These are phyloP conservation scores for Saturnia japonica DNA, from an alignment of 2,888 invertebrate species.

Conservation along the genomic window DNA sequence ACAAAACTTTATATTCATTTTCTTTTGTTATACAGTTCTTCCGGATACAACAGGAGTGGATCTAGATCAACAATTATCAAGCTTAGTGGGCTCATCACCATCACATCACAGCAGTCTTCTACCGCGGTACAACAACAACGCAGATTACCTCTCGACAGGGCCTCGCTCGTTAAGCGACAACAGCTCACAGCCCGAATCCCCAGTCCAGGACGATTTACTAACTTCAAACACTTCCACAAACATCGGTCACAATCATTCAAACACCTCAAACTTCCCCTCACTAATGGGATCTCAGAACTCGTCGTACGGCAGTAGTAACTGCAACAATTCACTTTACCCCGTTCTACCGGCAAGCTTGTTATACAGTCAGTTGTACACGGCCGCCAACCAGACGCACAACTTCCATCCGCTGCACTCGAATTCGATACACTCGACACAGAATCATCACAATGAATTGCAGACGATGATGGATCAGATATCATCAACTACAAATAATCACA, in stretches of 20 bases:
- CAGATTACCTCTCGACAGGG: conserved; percentile 85
- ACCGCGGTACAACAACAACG: conserved; percentile 85
- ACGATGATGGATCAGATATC: conserved; percentile 89
- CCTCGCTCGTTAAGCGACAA: conserved; percentile 91
- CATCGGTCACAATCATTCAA: conserved; percentile 82
- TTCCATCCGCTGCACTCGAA: conserved; percentile 86
- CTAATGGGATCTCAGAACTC: conserved; percentile 84
- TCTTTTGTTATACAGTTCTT: conserved; percentile 80
- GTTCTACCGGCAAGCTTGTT: conserved; percentile 91
- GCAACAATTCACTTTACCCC: conserved; percentile 88
- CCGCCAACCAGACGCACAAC: conserved; percentile 88
- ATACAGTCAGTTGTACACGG: conserved; percentile 92
- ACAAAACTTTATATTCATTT: not conserved
- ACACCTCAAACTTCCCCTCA: conserved; percentile 85
- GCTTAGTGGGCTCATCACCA: conserved; percentile 82
- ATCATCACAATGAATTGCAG: conserved; percentile 86
- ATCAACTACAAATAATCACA: conserved; percentile 83
- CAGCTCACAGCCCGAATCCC: conserved; percentile 91
- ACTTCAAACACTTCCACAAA: conserved; percentile 84
- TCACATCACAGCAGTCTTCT: conserved; percentile 83
- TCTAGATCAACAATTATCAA: conserved; percentile 87
- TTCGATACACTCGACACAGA: conserved; percentile 83
- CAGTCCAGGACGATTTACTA: conserved; percentile 89
- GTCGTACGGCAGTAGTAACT: conserved; percentile 83
- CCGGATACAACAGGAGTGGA: conserved; percentile 90